A percentile compares a stretch with the other conserved stretches of the same genome.
Conservation (phyloP, 2,888 invertebrate species). For the Volucella inflata region DNA sequence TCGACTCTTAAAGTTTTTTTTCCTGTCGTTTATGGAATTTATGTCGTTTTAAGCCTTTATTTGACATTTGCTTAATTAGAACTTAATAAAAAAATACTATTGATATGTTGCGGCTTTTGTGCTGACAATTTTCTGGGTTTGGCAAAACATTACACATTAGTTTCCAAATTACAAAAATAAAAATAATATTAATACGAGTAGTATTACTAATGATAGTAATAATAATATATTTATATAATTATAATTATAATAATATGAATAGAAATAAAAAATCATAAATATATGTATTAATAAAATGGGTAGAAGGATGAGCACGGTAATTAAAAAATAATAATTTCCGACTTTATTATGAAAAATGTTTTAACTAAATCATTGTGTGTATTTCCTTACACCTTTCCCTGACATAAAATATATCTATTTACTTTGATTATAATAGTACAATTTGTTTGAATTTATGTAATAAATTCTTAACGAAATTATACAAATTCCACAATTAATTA, state of each 20-base stretch:
- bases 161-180: conserved; percentile 15
- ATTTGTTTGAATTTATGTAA: too few species aligned
- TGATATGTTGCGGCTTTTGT: conserved; percentile 51
- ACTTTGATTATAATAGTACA: background rate
- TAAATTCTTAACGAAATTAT: background rate
- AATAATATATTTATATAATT: too few species aligned
- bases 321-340: conserved; percentile 15
- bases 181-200: background rate
- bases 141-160: conserved; percentile 3
- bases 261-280: background rate
- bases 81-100: conserved; percentile 2
- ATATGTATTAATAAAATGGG: conserved; percentile 1
- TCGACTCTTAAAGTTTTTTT: conserved; percentile 58
- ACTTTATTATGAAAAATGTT: conserved; percentile 1
- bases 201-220: too few species aligned
- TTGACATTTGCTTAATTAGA: conserved; percentile 8
- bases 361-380: background rate
- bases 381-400: conserved; percentile 4
- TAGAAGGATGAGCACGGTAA: conserved; percentile 50
- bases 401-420: conserved; percentile 19
- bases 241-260: background rate
- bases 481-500: background rate
- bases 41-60: conserved; percentile 8
- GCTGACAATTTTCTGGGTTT: conserved; percentile 8
- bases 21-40: conserved; percentile 1